Base-by-base conservation (phyloP, 2,797 vertebrate genomes). In the Uromys caudimaculatus region DNA sequence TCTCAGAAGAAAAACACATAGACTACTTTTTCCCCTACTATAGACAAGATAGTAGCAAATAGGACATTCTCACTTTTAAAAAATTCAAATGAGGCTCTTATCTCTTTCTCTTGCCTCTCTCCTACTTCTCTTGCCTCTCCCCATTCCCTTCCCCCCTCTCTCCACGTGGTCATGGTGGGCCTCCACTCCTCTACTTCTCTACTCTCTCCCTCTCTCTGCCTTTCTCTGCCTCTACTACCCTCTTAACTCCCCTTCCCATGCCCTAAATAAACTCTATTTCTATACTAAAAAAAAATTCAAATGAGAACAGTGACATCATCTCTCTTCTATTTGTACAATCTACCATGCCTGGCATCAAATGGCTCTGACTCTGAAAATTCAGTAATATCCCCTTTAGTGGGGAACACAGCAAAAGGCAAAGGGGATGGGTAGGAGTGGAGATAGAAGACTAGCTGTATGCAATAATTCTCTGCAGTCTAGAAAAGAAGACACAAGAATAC, bases 301-400 rank as follows among this genome's bases (percentile, higher is more conserved):
- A 91, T 94, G 73, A 94, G 84, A 93, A 97, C 84, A 84, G 92
- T 60, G 58, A 96, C 88, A 97, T 58, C 35, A 93, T 94, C 86
- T 97, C 79, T 1, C 21, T 96, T 91, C 0, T 50, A 94, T 50
- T 4, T 92, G 79, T 23, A 79, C 38, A 27, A 90, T 95, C 95
- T 87, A 88, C 91, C 93, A 35, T 0, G 38, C 91, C 54, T 90
- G 11, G 6, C 92, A 96, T 96, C 93, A 97, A 97, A 97, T 97
- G 90, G 85, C 76, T 54, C 0, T 92, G 91, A 52, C 96, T 98
- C 97, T 98, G 95, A 98, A 98, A 98, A 97, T 98, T 97, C 94
- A 97, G 88, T 97, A 94, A 94, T 79, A 96, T 95, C 77, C 93
- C 95, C 88, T 97, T 97, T 85, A 95, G 89, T 79, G 92, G 24